Conservation (phyloP, 2,888 invertebrate species). For the Diploptera punctata region DNA sequence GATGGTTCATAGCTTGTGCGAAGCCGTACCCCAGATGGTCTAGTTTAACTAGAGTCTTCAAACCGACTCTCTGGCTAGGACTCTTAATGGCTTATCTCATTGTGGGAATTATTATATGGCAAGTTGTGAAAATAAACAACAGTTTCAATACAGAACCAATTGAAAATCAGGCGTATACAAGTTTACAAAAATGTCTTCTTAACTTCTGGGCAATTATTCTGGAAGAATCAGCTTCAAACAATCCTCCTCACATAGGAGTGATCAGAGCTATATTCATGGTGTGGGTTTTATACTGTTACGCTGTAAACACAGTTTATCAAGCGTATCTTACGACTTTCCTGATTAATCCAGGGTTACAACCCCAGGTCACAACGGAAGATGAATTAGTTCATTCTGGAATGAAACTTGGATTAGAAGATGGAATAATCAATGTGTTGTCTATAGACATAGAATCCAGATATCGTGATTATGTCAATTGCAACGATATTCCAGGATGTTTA, state of each 20-base stretch:
- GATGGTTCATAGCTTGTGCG: slow-evolving; percentile 8
- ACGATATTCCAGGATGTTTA: not conserved
- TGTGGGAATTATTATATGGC: not conserved
- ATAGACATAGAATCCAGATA: not conserved
- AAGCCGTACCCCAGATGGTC: not conserved
- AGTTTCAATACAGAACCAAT: not conserved
- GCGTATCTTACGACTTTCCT: slow-evolving; percentile 10
- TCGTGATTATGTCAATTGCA: too few species aligned
- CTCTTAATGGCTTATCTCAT: not conserved
- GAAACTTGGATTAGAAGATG: not conserved
- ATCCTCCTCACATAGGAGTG: not conserved
- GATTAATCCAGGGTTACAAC: slow-evolving; percentile 8
- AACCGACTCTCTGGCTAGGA: not conserved
- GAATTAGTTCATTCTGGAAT: slow-evolving; percentile 19
- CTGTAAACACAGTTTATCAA: slow-evolving; percentile 20
- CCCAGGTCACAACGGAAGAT: not conserved
- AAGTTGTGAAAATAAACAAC: not conserved
- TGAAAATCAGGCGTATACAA: not conserved
- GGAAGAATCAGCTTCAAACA: too few species aligned
- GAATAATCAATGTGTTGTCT: not conserved
- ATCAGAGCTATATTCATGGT: not conserved
- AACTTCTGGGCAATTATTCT: slow-evolving; percentile 6
- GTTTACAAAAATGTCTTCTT: not conserved
- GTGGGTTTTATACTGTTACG: slow-evolving; percentile 6
- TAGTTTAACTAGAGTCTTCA: slow-evolving; percentile 2